phyloP scores from a whole-genome alignment of 2,888 invertebrate species.

The Flabesymbios commensalis region DNA sequence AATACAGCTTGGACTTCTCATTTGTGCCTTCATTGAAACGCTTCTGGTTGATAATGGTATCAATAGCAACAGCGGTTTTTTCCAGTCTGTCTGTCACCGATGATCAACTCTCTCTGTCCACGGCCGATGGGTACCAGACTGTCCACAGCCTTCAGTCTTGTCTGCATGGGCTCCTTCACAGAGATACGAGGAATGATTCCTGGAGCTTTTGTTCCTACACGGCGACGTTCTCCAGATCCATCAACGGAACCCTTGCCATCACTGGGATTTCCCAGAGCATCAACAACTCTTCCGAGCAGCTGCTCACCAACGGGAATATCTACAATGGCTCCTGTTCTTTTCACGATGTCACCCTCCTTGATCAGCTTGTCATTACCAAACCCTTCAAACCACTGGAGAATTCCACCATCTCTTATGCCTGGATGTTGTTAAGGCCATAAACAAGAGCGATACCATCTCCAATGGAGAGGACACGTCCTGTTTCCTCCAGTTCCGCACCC shows the following conservation, averaged over 20 bases:
- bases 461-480: constrained; percentile 97
- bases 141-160: constrained; percentile 99
- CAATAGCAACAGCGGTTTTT: constrained; percentile 98
- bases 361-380: constrained; percentile 99
- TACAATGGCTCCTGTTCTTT: constrained; percentile 98
- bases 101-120: constrained; percentile 99
- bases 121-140: constrained; percentile 96
- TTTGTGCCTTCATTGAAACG: constrained; percentile 94
- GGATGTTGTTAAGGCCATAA: constrained; percentile 98
- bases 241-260: constrained; percentile 63
- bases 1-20: constrained; percentile 98
- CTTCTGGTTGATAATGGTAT: constrained; percentile 99
- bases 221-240: constrained; percentile 78
- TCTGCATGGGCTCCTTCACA: constrained; percentile 99
- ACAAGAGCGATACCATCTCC: constrained; percentile 99
- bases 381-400: constrained; percentile 97
- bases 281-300: constrained; percentile 95
- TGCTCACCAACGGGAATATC: constrained; percentile 97
- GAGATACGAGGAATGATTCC: constrained; percentile 98
- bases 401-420: constrained; percentile 99
- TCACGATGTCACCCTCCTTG: constrained; percentile 98
- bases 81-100: constrained; percentile 99
- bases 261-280: constrained; percentile 83
- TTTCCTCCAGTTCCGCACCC: constrained; percentile 74
- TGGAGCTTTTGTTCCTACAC: constrained; percentile 70